A percentile compares a stretch with the other conserved stretches of the same genome.
These are phyloP conservation scores for Delichon dasypus DNA, from an alignment of 2,797 vertebrate genomes.

Conservation along the genomic window DNA sequence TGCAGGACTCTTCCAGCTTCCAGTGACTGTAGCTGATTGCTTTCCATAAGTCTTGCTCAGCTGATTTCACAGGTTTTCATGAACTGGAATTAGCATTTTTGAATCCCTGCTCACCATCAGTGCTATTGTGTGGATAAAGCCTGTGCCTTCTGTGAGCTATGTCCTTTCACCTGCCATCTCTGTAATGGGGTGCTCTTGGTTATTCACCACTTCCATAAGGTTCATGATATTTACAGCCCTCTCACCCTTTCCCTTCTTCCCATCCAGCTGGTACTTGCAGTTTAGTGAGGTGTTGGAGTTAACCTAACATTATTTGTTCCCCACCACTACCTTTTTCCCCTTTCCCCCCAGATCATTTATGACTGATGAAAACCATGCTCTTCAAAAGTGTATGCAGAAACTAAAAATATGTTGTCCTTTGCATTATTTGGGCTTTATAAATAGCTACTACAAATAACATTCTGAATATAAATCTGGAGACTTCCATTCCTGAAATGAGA, in stretches of 20 bases:
- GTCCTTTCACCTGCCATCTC: not conserved
- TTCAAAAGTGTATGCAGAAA: not conserved
- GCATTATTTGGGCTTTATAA: not conserved
- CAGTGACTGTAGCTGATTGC: not conserved
- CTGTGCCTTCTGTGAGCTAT: fast-evolving
- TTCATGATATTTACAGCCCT: not conserved
- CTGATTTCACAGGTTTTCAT: not conserved
- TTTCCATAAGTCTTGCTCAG: not conserved
- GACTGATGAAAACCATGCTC: not conserved
- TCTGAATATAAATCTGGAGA: not conserved
- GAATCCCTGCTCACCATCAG: not conserved
- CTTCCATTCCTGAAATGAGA: not conserved
- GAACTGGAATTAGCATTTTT: not conserved
- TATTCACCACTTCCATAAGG: not conserved
- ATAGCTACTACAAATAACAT: not conserved
- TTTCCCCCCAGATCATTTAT: not conserved
- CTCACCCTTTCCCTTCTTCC: not conserved
- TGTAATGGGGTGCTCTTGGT: not conserved
- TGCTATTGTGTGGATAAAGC: not conserved
- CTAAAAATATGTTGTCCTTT: not conserved
- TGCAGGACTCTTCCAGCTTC: not conserved
- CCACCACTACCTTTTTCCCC: fast-evolving
- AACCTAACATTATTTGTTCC: not conserved
- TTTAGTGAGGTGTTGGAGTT: not conserved
- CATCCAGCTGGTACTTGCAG: not conserved